phyloP scores from a whole-genome alignment of 2,888 invertebrate species.

The Flexamia atlantica region DNA sequence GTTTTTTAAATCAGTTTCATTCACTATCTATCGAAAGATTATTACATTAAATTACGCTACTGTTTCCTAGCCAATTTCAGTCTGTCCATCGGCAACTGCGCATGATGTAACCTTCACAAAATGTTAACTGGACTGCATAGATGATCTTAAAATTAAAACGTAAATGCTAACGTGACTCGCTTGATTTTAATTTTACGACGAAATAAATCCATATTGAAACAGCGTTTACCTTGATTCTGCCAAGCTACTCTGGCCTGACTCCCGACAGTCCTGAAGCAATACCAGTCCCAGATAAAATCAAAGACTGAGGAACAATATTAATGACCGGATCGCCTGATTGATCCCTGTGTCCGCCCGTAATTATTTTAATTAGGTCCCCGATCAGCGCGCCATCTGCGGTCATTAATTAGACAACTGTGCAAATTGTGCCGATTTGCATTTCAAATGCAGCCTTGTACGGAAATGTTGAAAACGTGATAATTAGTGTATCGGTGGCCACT shows the following conservation, averaged over 20 bases:
- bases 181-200: too few species aligned
- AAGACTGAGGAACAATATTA: constrained; percentile 55
- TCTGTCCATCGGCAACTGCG: too few species aligned
- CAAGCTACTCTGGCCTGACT: neutral
- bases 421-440: constrained; percentile 52
- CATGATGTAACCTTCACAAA: too few species aligned
- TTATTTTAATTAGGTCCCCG: constrained; percentile 57
- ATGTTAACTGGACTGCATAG: too few species aligned
- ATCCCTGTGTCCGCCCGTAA: constrained; percentile 43
- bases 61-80: too few species aligned
- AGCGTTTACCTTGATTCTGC: neutral
- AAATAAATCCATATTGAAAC: too few species aligned
- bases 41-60: too few species aligned
- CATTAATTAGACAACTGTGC: constrained; percentile 56
- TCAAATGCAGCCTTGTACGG: constrained; percentile 48
- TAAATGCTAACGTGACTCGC: too few species aligned
- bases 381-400: constrained; percentile 30
- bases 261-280: neutral
- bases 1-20: too few species aligned
- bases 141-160: too few species aligned
- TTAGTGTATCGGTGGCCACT: constrained; percentile 42
- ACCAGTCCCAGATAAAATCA: constrained; percentile 22
- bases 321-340: constrained; percentile 46
- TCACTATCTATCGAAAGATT: too few species aligned
- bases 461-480: constrained; percentile 55